These are phyloP conservation scores for Microcebus ravelobensis DNA, from an alignment of 2,113 vertebrate genomes.

Conservation along the genomic window DNA sequence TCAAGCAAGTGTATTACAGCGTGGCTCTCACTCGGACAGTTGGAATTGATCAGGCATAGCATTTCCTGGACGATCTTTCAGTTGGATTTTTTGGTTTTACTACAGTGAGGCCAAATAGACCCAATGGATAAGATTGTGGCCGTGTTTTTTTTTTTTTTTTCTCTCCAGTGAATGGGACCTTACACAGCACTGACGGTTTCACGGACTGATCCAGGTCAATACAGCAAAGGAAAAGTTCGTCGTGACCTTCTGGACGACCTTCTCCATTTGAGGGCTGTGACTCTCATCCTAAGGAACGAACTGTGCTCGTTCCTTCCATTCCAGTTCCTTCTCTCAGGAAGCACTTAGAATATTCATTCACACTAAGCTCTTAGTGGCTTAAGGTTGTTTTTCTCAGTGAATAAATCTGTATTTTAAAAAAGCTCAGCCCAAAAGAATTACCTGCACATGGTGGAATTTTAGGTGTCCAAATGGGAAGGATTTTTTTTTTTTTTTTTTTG, in stretches of 20 bases:
- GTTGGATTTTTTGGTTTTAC: background rate
- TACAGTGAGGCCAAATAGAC: background rate
- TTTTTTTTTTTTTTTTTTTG: background rate
- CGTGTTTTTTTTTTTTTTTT: background rate
- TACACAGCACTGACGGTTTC: background rate
- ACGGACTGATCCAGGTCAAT: background rate
- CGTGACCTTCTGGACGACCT: background rate
- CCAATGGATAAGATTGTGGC: background rate
- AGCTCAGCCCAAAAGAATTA: background rate
- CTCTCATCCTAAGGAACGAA: background rate
- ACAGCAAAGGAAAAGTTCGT: background rate
- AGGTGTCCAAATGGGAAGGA: background rate
- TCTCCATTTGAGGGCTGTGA: background rate
- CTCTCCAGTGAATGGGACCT: background rate
- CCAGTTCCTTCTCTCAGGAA: background rate
- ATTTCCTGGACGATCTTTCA: background rate
- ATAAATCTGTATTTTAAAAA: background rate
- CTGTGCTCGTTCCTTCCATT: background rate
- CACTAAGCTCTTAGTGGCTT: background rate
- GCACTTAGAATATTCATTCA: background rate
- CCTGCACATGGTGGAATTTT: background rate
- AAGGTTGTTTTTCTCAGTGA: background rate
- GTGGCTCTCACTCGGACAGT: background rate
- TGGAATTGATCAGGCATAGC: background rate
- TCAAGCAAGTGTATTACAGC: constrained; percentile 1